Evolutionary conservation across 2,797 vertebrate species (phyloP), one percentile per base, ranked within the genome.

Genomic region (Diglossa cyanea): DNA sequence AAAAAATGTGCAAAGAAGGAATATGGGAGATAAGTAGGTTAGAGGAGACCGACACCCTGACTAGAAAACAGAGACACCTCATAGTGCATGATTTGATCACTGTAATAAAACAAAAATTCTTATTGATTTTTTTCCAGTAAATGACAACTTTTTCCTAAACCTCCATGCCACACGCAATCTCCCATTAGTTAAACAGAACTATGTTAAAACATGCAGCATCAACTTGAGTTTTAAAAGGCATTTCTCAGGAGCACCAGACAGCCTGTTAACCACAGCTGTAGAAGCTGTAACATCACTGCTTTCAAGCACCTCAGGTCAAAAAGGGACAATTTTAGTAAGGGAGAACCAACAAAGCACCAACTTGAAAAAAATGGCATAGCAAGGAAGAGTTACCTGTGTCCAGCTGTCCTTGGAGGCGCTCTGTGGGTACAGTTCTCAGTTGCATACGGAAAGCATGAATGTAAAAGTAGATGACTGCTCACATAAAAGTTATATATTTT

Each of bases 341-440:
- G 23, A 88, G 20, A 68, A 33, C 9, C 13, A 71, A 28, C 2
- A 7, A 1, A 63, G 12, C 17, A 82, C 11, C 44, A 62, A 7
- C 44, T 25, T 50, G 42, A 33, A 58, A 57, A 60, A 48, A 28
- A 10, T 8, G 10, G 24, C 23, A 1, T 4, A 53, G 8, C 19
- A 45, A 54, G 50, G 37, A 74, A 12, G 4, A 12, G 16, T 57
- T 62, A 75, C 24, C 58, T 75, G 50, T 28, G 13, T 5, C 1
- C 24, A 54, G 12, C 18, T 37, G 23, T 50, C 30, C 45, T 21
- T 31, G 24, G 57, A 84, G 45, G 6, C 28, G 31, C 13, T 40
- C 45, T 63, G 23, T 9, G 17, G 2, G 2, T 15, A 18, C 13
- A 13, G 6, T 6, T 25, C 7, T 31, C 18, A 18, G n/a, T 1